Evolutionary conservation across 2,888 invertebrate species (phyloP).

Genomic region (Heliothis peltigera): DNA sequence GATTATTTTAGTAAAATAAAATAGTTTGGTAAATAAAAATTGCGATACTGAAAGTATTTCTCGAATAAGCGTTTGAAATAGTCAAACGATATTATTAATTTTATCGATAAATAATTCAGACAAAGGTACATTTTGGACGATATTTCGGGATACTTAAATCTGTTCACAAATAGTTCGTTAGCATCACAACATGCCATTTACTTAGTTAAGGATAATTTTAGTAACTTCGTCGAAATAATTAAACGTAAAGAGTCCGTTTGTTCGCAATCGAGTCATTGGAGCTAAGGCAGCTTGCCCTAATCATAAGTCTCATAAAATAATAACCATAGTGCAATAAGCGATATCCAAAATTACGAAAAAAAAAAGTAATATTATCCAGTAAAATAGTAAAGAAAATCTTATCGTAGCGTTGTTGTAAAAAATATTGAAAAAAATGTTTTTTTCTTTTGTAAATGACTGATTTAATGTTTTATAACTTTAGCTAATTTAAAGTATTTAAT

Average conservation of each 20-base stretch:
- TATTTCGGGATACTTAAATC: conserved; percentile 49
- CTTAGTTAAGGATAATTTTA: conserved; percentile 62
- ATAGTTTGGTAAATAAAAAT: conserved; percentile 3
- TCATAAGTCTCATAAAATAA: conserved; percentile 54
- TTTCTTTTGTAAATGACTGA: conserved; percentile 83
- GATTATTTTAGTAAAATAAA: neutral
- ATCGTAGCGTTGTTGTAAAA: conserved; percentile 72
- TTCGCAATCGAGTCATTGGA: conserved; percentile 34
- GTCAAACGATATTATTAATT: conserved; percentile 32
- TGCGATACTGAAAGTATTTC: conserved; percentile 27
- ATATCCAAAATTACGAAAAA: conserved; percentile 68
- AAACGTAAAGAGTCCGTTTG: conserved; percentile 28
- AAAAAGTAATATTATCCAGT: conserved; percentile 63
- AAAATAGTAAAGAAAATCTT: conserved; percentile 54
- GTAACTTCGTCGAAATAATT: conserved; percentile 42
- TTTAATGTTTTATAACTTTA: conserved; percentile 78
- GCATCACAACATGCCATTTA: conserved; percentile 71
- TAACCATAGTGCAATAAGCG: conserved; percentile 74
- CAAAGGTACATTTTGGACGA: conserved; percentile 22
- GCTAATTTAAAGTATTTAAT: conserved; percentile 82
- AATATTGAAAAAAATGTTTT: conserved; percentile 50
- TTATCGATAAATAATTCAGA: conserved; percentile 28
- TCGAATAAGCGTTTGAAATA: conserved; percentile 50
- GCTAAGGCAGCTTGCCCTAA: conserved; percentile 56
- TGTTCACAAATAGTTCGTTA: conserved; percentile 52